Evolutionary conservation across 2,888 invertebrate species (phyloP), one percentile per base, ranked within the genome.

Genomic region (Pasiphila rectangulata): DNA sequence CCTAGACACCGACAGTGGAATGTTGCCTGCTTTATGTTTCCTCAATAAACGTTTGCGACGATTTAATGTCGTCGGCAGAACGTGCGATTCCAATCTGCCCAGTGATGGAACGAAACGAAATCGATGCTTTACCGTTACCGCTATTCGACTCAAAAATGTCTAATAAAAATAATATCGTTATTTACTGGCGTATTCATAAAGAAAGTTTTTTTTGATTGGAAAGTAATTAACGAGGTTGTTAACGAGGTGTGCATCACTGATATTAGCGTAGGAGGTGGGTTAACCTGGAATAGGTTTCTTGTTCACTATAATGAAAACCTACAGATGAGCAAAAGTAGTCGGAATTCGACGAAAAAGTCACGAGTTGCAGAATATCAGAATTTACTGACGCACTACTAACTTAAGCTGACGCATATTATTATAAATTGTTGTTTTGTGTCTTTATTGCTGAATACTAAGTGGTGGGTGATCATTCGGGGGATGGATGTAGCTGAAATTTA

Each of bases 11-110:
- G 61, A 62, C 58, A 64, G 59, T 69, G 76, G 77, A 83, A 83
- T 80, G 75, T 69, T 71, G 72, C 61, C 66, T 67, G 72, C 76
- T 81, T 55, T 71, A 72, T 69, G 74, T 76, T 81, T 77, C 73
- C 77, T 74, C 70, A 65, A 71, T 73, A 70, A 72, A 73, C 48
- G 63, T 67, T 71, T 67, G 59, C 62, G 64, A 72, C 62, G 64
- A 67, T 70, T 74, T 70, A 71, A 73, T 72, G 68, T 72, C 61
- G 58, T 64, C 61, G 52, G 67, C 67, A 63, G 70, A 73, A 74
- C 64, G 65, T 62, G 69, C 67, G 72, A 73, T 79, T 66, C 67
- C 61, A 72, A 74, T 74, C 71, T 70, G 56, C 63, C 62, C 57
- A 57, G 60, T 64, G 69, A 71, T 65, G 63, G 64, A 72, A 71